Conservation (phyloP, 2,888 invertebrate genomes). For the Leptopilina myrica region DNA sequence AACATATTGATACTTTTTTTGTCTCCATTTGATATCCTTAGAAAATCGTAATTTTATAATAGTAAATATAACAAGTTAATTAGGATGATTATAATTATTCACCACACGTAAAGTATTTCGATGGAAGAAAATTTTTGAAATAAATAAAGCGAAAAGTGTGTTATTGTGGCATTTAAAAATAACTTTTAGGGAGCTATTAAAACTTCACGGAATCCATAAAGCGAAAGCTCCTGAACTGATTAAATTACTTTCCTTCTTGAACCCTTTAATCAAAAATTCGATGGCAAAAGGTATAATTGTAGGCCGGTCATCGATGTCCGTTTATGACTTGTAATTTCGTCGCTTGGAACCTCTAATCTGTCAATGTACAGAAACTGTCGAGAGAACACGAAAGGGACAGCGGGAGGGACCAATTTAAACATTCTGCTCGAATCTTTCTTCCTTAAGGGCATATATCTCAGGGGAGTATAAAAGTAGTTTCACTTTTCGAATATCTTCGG, state of each 20-base stretch:
- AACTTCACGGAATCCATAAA: conserved; percentile 12
- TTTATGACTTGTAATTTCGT: conserved; percentile 27
- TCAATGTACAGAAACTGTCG: conserved; percentile 33
- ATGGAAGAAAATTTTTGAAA: no score
- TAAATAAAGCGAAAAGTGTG: background rate
- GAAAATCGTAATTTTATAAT: no score
- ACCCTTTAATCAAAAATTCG: conserved; percentile 34
- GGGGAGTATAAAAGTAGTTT: conserved; percentile 61
- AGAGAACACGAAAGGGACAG: conserved; percentile 40
- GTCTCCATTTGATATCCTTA: no score
- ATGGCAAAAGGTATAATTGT: conserved; percentile 28
- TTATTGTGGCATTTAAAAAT: background rate
- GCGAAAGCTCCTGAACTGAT: conserved; percentile 18
- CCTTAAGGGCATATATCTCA: conserved; percentile 54
- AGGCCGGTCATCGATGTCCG: conserved; percentile 8
- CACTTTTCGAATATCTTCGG: conserved; percentile 72
- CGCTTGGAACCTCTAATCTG: conserved; percentile 25
- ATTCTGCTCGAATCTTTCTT: conserved; percentile 46
- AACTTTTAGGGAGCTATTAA: conserved; percentile 12
- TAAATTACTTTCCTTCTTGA: conserved; percentile 22
- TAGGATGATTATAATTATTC: no score
- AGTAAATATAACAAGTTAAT: no score
- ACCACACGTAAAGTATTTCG: no score
- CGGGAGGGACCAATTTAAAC: conserved; percentile 35
- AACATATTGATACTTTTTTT: no score